Evolutionary conservation across 2,797 vertebrate genomes (phyloP).

Genomic region (Micromesistius poutassou): DNA sequence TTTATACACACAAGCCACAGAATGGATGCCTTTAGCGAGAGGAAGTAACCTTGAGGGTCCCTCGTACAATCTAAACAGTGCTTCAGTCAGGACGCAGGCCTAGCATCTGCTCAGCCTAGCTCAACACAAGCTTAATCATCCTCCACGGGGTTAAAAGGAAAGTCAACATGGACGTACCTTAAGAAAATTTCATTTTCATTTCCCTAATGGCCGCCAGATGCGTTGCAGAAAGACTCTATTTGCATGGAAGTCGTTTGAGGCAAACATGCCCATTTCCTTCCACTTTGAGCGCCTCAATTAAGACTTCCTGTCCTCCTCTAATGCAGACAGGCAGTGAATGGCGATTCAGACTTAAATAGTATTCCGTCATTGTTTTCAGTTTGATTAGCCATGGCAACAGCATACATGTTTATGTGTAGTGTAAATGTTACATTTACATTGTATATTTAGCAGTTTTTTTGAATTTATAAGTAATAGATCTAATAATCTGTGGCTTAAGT

Average conservation of each 20-base stretch:
- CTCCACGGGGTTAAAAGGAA: neutral
- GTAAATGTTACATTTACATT: neutral
- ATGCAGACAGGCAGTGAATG: neutral
- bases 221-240: neutral
- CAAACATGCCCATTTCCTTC: neutral
- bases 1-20: neutral
- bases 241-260: neutral
- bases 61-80: neutral
- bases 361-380: neutral
- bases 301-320: neutral
- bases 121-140: neutral
- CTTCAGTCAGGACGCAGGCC: neutral
- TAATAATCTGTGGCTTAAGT: neutral
- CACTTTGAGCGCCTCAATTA: neutral
- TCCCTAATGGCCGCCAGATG: neutral
- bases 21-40: neutral
- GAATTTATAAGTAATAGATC: neutral
- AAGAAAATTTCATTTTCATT: neutral
- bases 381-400: neutral
- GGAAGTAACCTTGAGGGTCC: neutral
- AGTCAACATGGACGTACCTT: neutral
- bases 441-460: neutral
- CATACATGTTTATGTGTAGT: neutral
- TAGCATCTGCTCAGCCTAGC: neutral
- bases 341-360: neutral